Evolutionary conservation across 2,113 vertebrate species (phyloP).

Genomic region (Bubalus kerabau): DNA sequence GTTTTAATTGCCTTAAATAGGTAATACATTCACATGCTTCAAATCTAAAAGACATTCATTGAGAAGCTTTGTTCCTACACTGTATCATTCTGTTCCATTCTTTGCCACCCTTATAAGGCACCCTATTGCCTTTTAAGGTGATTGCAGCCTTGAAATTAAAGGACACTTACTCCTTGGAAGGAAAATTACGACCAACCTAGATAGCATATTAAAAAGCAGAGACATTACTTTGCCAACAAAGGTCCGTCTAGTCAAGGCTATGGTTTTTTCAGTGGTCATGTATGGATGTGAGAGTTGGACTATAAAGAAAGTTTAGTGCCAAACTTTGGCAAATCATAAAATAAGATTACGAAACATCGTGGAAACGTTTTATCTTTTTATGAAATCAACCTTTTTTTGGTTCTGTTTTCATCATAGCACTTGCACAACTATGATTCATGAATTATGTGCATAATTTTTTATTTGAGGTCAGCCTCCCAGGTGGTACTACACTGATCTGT

Average conservation of each 20-base stretch:
- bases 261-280: not conserved
- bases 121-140: not conserved
- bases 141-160: not conserved
- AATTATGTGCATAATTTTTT: not conserved
- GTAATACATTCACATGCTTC: not conserved
- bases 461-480: not conserved
- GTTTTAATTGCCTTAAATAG: not conserved
- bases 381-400: not conserved
- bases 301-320: not conserved
- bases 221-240: not conserved
- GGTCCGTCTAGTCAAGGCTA: not conserved
- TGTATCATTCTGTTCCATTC: not conserved
- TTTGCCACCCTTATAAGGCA: not conserved
- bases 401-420: not conserved
- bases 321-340: not conserved
- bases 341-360: not conserved
- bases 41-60: not conserved
- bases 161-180: not conserved
- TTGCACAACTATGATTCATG: not conserved
- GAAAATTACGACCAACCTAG: not conserved
- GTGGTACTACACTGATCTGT: too few species aligned
- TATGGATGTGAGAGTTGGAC: not conserved
- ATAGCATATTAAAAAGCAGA: not conserved
- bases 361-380: not conserved
- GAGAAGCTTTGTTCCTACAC: not conserved